Evolutionary conservation across 2,113 vertebrate species (phyloP), one percentile per base, ranked within the genome.

Genomic region (Alectura lathami): DNA sequence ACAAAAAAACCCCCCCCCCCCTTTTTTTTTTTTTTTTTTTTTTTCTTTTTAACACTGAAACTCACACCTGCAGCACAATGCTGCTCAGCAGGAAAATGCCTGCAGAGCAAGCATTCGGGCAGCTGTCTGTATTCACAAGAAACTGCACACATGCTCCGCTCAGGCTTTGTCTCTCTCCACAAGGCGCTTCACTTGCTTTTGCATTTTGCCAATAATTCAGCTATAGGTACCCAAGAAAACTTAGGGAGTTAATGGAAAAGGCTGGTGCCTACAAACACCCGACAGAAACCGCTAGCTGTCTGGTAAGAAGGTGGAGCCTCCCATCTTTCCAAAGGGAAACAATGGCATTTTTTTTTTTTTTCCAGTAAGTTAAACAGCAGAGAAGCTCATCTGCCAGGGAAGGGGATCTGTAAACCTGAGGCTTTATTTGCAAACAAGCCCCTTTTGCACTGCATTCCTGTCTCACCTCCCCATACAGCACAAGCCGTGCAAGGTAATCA

Each of bases 261-360:
- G 83, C 73, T 80, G 89, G 92, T 36, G 20, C 75, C 79, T 94
- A 21, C 3, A 18, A 95, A 88, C 79, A 91, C 53, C 78, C 59
- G 77, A 89, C 87, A 96, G 94, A 92, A 93, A 90, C 50, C 27
- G 87, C 79, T 88, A 80, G 87, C 79, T 88, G 78, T 93, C 54
- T 66, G 82, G 84, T 73, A 91, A 93, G 96, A 97, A 98, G 97
- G 96, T 97, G 96, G 96, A 98, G 97, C 83, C 73, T 94, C 88
- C 54, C 81, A 69, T 77, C 84, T 81, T 90, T 84, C 96, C 86
- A 94, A 95, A 95, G 94, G 81, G 91, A 97, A 97, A 97, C 96
- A 98, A 98, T 95, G 91, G 96, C 76, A n/a, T 23, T 34, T 83
- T 81, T 89, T 72, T 59, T 56, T 72, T 79, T 47, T 47, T 43